Evolutionary conservation across 2,113 vertebrate genomes (phyloP).

Genomic region (Chrysemys picta): DNA sequence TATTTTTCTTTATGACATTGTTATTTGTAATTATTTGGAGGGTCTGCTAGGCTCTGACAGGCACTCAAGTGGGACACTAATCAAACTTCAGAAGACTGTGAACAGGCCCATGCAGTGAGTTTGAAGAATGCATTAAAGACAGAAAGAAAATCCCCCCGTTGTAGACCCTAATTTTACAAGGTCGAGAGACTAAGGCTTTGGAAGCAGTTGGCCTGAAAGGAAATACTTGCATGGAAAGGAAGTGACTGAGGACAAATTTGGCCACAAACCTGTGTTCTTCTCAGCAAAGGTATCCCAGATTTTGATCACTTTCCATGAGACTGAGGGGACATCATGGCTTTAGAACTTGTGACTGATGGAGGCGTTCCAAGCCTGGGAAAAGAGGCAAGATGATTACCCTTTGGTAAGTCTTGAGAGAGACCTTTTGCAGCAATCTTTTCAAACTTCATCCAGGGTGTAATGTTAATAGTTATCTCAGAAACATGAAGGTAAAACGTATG

Average conservation of each 20-base stretch:
- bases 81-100: neutral
- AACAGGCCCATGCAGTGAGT: neutral
- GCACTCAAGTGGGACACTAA: neutral
- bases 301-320: neutral
- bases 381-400: neutral
- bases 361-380: neutral
- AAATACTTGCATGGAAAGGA: neutral
- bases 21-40: neutral
- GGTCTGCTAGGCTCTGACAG: neutral
- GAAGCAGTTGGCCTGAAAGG: neutral
- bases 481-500: neutral
- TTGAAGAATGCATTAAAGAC: neutral
- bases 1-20: neutral
- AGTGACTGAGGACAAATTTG: neutral
- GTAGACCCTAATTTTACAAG: neutral
- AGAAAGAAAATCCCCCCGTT: neutral
- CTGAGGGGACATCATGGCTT: neutral
- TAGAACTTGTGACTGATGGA: neutral
- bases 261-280: neutral
- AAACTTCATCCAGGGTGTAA: neutral
- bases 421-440: neutral
- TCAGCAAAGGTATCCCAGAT: neutral
- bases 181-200: neutral
- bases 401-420: neutral
- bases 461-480: neutral